Evolutionary conservation across 2,797 vertebrate species (phyloP), one percentile per base, ranked within the genome.

Genomic region (Natrix natrix): DNA sequence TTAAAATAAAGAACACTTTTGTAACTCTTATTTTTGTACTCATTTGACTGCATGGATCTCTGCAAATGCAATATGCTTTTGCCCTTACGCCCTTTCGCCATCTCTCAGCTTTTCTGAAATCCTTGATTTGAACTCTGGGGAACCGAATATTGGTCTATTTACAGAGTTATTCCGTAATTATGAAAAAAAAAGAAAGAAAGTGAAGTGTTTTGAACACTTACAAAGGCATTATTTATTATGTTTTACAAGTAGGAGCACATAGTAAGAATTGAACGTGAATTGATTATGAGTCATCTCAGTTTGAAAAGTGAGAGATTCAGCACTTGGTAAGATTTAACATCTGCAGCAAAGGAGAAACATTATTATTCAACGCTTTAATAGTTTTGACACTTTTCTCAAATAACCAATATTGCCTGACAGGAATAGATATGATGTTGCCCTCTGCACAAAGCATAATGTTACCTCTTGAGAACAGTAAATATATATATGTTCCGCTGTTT

Each of bases 401-500:
- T 43, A 56, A 90, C 8, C 24, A 66, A 66, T 88, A 88, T 88
- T 93, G 69, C 32, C 54, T 87, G 52, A 48, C 52, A 57, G 24
- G 17, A 57, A 69, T 16, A 87, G 37, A 20, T 11, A 54, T 11
- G 22, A 22, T 24, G 22, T 24, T 20, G 26, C 56, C 28, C 37
- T 54, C 20, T 54, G 5, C 10, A 16, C 43, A 83, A 12, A 86
- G 48, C 20, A 55, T 61, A 48, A 57, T 87, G 87, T 59, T 90
- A n/a, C 26, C 57, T 90, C 48, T 52, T 17, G 22, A 63, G 55
- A 91, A 28, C 26, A 69, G 37, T 78, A 83, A 83, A 91, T 83
- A 86, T 37, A 48, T 78, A 37, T 26, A 56, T 91, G 55, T 26
- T 43, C 87, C 93, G 88, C 92, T 37, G 93, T 87, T 87, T 87